A percentile compares a stretch with the other conserved stretches of the same genome.
phyloP scores from a whole-genome alignment of 2,113 vertebrate species.

The Seriola rivoliana region DNA sequence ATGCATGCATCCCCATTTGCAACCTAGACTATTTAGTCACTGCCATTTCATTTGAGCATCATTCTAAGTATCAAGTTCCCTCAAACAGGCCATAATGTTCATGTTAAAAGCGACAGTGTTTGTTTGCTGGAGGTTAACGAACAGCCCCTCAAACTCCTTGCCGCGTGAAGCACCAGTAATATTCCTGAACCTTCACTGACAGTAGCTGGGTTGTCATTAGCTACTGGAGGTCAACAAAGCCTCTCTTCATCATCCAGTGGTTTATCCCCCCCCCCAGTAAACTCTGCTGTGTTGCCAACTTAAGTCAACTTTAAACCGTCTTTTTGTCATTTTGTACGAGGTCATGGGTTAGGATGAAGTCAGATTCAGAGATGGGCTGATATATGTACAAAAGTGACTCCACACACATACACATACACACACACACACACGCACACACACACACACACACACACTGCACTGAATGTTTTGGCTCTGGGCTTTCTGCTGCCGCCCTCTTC shows the following conservation, averaged over 20 bases:
- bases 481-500: conserved; percentile 30
- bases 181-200: too few relatives aligned
- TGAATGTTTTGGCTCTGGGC: conserved; percentile 51
- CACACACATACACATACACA: conserved; percentile 1
- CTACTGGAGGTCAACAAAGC: background rate
- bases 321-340: conserved; percentile 9
- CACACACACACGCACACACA: conserved; percentile 11
- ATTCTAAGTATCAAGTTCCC: too few relatives aligned
- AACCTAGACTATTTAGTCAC: too few relatives aligned
- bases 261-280: background rate
- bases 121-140: too few relatives aligned
- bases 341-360: conserved; percentile 24
- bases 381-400: conserved; percentile 7
- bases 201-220: background rate
- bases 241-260: background rate
- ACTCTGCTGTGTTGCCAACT: conserved; percentile 10
- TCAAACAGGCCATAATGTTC: too few relatives aligned
- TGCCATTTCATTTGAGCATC: too few relatives aligned
- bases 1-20: too few relatives aligned
- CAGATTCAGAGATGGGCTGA: conserved; percentile 24
- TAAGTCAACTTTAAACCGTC: background rate
- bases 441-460: background rate
- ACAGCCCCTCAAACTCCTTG: too few relatives aligned
- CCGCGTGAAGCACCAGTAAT: too few relatives aligned
- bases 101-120: too few relatives aligned